Evolutionary conservation across 2,113 vertebrate species (phyloP), one percentile per base, ranked within the genome.

Genomic region (Ciconia maguari): DNA sequence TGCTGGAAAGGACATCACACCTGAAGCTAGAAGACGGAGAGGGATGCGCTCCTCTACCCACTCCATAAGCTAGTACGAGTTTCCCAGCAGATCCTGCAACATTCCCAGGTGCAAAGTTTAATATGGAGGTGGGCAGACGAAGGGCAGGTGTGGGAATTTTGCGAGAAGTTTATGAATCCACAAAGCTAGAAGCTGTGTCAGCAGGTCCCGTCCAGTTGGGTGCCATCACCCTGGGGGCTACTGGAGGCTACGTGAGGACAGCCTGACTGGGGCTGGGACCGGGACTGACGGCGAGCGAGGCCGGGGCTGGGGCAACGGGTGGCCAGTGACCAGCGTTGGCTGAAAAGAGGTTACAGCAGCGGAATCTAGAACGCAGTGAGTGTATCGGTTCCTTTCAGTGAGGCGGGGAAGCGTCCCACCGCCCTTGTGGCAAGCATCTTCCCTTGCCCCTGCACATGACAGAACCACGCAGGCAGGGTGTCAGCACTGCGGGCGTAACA

Each of bases 291-390:
- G 69, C 9, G 3, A 38, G 41, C 11, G 11, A 42, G 24, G 29
- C 51, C 32, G 22, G 14, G 18, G 5, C 49, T 1, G 55, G 20
- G 44, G 13, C 32, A 1, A 13, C 14, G 30, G 54, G 7, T 2
- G 30, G n/a, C 62, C 62, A 4, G 44, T 1, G 4, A 7, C 32
- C 38, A 4, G 38, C 14, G 4, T 3, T 7, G 78, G 6, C 58
- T 2, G 34, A 29, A 2, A 0, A 5, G 24, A 11, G 29, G 25
- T n/a, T 3, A 2, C 10, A 17, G 1, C 36, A 16, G 46, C 46
- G 9, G 24, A 18, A 26, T 2, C 3, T 1, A 1, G 16, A 6
- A 7, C 8, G 5, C 41, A 2, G 25, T 0, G 36, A 13, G 19
- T 0, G 24, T 3, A 1, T 1, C 1, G 9, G 48, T 9, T 8